Base-by-base conservation (phyloP, 2,797 vertebrate genomes). In the Miopithecus talapoin region DNA sequence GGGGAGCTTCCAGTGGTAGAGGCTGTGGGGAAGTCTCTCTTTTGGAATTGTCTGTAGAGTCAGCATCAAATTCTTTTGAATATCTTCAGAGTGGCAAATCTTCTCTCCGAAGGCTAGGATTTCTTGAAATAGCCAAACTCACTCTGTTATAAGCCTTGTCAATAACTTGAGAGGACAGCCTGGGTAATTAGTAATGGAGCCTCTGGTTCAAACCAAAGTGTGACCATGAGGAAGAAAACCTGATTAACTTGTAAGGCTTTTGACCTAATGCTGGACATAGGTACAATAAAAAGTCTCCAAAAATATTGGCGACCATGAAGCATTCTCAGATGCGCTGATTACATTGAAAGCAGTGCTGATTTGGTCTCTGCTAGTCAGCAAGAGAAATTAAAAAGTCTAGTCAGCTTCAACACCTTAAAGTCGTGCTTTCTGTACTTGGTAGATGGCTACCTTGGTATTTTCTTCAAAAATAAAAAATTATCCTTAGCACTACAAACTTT, bases 201-300 rank as follows among this genome's bases (percentile, higher is more conserved):
- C 28, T 89, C 83, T 74, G n/a, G 13, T 55, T 93, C 41, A n/a
- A 97, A 94, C 68, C 39, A 84, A 89, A 94, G 72, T 84, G 36
- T 92, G 80, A 85, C 43, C 78, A 11, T 92, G 43, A 85, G 72
- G 75, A 90, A 84, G 55, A 48, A 94, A 74, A 26, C 8, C n/a
- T 93, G 72, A 93, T 87, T 92, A 89, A 96, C 46, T 80, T 85
- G 17, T 21, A 17, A 96, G 89, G 50, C 1, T 41, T 33, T 85
- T 95, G 68, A 81, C 36, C n/a, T 81, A 41, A 83, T 55, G 13
- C 17, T 81, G 68, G 28, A 14, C 53, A 5, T 50, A 72, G 2
- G 28, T 28, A 24, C 36, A 75, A 39, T 57, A 55, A 55, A 92
- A 94, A 92, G 55, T 0, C 22, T 85, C 41, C 3, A 26, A 55